Percentiles rank a stretch among this genome's conserved stretches.
These are phyloP conservation scores for Euschistus heros DNA, from an alignment of 1,140 invertebrate species.

Conservation along the genomic window DNA sequence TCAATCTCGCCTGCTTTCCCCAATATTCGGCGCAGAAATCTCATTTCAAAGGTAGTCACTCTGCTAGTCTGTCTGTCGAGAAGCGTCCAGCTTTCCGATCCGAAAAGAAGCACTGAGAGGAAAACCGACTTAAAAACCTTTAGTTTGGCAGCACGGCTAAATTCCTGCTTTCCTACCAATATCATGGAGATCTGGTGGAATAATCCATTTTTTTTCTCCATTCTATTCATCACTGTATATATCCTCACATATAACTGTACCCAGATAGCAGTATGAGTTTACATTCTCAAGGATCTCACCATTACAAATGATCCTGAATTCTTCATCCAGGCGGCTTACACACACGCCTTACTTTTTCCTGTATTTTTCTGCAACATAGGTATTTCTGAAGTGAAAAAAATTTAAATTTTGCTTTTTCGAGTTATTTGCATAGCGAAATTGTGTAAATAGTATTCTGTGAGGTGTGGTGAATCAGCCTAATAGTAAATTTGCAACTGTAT, in stretches of 20 bases:
- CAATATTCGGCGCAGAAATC: not conserved
- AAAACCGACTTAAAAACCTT: not conserved
- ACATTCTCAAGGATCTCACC: not conserved
- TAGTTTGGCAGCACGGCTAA: not conserved
- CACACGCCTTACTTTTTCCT: not conserved
- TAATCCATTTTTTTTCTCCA: not conserved
- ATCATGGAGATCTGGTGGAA: not conserved
- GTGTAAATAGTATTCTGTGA: too few relatives aligned
- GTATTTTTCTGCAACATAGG: not conserved
- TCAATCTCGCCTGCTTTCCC: not conserved
- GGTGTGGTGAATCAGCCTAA: too few relatives aligned
- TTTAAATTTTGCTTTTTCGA: too few relatives aligned
- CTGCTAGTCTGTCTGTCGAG: not conserved
- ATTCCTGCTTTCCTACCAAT: not conserved
- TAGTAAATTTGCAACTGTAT: too few relatives aligned
- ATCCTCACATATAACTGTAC: not conserved
- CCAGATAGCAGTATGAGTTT: not conserved
- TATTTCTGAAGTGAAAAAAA: too few relatives aligned
- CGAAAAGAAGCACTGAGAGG: not conserved
- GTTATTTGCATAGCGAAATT: too few relatives aligned
- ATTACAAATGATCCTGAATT: not conserved
- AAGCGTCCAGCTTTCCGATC: slow-evolving; percentile 4
- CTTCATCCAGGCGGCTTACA: not conserved
- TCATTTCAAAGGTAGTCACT: not conserved
- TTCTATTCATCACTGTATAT: slow-evolving; percentile 5